These are phyloP conservation scores for Nephila pilipes DNA, from an alignment of 1,140 invertebrate species.

Conservation along the genomic window DNA sequence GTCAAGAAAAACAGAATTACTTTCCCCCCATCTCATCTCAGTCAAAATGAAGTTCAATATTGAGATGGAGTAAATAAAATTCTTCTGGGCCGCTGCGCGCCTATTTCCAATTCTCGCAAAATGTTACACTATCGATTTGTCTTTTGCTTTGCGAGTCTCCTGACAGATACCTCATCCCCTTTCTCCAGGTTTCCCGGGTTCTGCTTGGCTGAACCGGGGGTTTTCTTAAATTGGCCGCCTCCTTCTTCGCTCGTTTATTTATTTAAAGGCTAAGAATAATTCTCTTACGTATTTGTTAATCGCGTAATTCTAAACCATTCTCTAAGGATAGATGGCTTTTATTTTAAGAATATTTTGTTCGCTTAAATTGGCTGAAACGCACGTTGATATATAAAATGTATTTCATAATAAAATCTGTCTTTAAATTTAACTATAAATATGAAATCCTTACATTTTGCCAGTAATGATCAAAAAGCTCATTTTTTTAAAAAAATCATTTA, in stretches of 20 bases:
- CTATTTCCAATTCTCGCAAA: slow-evolving; percentile 42
- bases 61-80: neutral
- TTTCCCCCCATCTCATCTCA: neutral
- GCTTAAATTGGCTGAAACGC: too few relatives aligned
- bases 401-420: too few relatives aligned
- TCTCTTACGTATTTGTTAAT: neutral
- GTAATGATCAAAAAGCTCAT: too few relatives aligned
- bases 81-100: neutral
- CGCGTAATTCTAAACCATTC: too few relatives aligned
- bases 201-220: neutral
- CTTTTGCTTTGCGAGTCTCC: neutral
- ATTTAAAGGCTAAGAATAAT: neutral
- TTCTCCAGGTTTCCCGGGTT: neutral
- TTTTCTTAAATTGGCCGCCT: neutral
- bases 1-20: too few relatives aligned
- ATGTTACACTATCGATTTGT: slow-evolving; percentile 50
- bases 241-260: neutral
- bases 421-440: too few relatives aligned
- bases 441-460: too few relatives aligned
- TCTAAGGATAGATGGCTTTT: too few relatives aligned
- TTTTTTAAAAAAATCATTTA: too few relatives aligned
- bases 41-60: neutral
- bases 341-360: too few relatives aligned
- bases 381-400: too few relatives aligned
- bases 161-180: neutral